A percentile compares a stretch with the other conserved stretches of the same genome.
Conservation (phyloP, 2,888 invertebrate genomes). For the Leptinotarsa tumamoca region DNA sequence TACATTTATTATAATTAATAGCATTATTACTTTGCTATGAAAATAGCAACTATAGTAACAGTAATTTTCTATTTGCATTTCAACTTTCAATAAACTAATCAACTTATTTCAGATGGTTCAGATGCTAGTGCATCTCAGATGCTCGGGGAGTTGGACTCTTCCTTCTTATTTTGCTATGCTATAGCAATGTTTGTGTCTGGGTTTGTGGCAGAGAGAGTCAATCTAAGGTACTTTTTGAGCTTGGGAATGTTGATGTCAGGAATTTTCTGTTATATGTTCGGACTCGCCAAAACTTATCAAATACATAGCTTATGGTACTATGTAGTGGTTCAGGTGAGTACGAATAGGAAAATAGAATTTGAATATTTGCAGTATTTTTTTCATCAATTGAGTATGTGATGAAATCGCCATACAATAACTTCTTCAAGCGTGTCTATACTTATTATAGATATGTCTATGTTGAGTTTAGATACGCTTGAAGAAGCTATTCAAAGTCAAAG, state of each 20-base stretch:
- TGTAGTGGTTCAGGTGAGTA: slow-evolving; percentile 80
- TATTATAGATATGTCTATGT: no score
- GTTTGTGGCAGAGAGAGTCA: slow-evolving; percentile 91
- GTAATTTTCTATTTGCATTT: background rate
- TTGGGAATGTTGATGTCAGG: slow-evolving; percentile 92
- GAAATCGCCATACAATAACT: no score
- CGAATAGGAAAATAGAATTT: background rate
- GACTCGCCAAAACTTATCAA: slow-evolving; percentile 82
- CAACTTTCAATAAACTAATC: background rate
- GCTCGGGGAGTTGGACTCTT: slow-evolving; percentile 89
- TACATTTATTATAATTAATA: no score
- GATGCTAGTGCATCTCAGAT: slow-evolving; percentile 82
- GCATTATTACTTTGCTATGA: no score
- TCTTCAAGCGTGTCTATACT: no score
- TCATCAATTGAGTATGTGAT: no score
- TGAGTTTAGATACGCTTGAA: no score
- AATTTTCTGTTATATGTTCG: slow-evolving; percentile 88
- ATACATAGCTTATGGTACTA: slow-evolving; percentile 89
- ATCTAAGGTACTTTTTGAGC: slow-evolving; percentile 90
- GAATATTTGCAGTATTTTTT: no score
- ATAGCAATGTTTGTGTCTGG: slow-evolving; percentile 92
- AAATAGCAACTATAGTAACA: no score
- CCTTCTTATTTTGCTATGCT: slow-evolving; percentile 93
- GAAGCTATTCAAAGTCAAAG: no score
- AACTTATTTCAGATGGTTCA: slow-evolving; percentile 69